These are phyloP conservation scores for human (Homo sapiens) DNA, from an alignment of 2,113 vertebrate genomes.

Conservation along the genomic window GRCh38 chr11:102411501-102412000, in stretches of 20 bases:
- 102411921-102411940: not conserved
- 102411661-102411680: not conserved
- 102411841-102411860: not conserved
- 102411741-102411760: not conserved
- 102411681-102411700: not conserved
- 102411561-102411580: not conserved
- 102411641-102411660: no score
- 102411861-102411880: no score
- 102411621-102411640: not conserved
- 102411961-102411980: not conserved
- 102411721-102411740: not conserved
- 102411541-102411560: not conserved
- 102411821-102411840: not conserved
- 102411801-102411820: not conserved
- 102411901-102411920: not conserved
- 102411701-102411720: not conserved
- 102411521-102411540: not conserved
- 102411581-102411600: not conserved
- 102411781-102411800: not conserved
- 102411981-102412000: not conserved
- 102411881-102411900: not conserved
- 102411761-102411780: not conserved
- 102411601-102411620: not conserved
- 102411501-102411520: not conserved
- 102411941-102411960: no score